phyloP scores from a whole-genome alignment of 92 coral and sea anemone genomes.

The Scolanthus callimorphus region DNA sequence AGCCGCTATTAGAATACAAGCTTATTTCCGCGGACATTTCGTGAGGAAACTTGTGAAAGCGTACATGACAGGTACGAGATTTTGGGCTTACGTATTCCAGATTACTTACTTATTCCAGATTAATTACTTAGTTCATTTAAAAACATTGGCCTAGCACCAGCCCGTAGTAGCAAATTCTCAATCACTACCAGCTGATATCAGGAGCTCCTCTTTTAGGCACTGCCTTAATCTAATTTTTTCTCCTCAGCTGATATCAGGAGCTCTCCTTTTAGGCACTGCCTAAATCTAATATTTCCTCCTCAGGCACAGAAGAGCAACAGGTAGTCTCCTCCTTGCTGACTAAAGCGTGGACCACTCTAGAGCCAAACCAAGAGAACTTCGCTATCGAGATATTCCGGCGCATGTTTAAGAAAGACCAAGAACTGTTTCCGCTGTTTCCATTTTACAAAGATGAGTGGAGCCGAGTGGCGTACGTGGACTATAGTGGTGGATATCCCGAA shows the following conservation, averaged over 20 bases:
- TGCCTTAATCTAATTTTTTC: no score
- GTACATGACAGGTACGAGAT: constrained; percentile 59
- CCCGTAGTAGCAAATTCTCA: no score
- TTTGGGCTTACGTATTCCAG: neutral
- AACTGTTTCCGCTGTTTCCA: constrained; percentile 77
- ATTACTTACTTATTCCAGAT: no score
- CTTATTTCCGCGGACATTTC: constrained; percentile 83
- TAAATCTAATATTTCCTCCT: no score
- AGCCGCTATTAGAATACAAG: constrained; percentile 93
- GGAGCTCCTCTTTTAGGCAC: no score
- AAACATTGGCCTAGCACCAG: no score
- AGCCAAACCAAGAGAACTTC: constrained; percentile 79
- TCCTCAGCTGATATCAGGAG: no score
- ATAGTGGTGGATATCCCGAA: constrained; percentile 75
- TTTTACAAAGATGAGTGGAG: constrained; percentile 97
- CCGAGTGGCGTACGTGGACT: constrained; percentile 83
- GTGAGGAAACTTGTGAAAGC: constrained; percentile 82
- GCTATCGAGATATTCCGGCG: constrained; percentile 88
- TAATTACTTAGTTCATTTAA: no score
- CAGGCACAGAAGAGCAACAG: constrained; percentile 82
- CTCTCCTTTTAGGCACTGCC: no score
- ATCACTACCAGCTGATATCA: no score
- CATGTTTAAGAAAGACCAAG: constrained; percentile 85
- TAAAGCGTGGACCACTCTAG: constrained; percentile 80
- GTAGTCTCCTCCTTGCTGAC: constrained; percentile 68